Base-by-base conservation (phyloP, 2,797 vertebrate species). In the Melopsittacus undulatus region DNA sequence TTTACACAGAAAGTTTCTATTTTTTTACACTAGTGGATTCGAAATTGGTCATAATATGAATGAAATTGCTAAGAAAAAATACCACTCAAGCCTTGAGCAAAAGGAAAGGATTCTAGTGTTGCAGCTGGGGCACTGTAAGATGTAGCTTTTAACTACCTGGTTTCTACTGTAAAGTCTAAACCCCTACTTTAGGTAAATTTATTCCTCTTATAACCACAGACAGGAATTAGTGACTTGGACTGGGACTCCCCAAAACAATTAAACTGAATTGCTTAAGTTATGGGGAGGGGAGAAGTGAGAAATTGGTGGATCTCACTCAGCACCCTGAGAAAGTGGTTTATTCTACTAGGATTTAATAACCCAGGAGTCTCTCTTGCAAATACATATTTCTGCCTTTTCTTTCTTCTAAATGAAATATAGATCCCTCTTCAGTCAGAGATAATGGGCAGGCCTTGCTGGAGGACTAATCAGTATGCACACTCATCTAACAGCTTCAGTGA, bases 341-440 rank as follows among this genome's bases (percentile, higher is more conserved):
- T 80, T 69, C 49, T 26, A 46, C 0, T 0, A 0, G 14, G 11
- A 5, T 72, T 74, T 92, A 85, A 66, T 11, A 43, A 66, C 9
- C 7, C n/a, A 59, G 21, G 7, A 48, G 4, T 48, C 3, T 83
- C 2, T 90, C 43, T 36, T 88, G 49, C 13, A 86, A 92, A 79
- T 30, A 59, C 10, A 18, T 34, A 78, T 43, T 9, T 20, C 13
- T 75, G 40, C 12, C 69, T 83, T 76, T 91, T 54, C 23, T 78
- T 77, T 91, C 63, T 75, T 83, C 70, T 70, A 27, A 88, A 91
- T 82, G n/a, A 87, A 92, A 85, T 79, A 93, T 10, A 94, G 73
- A 78, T 92, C 52, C 59, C 22, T 90, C 27, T 36, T 92, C 67
- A 63, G 51, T 54, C 59, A 83, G 80, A 86, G 85, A 79, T 76